Conservation (phyloP, 1,140 invertebrate species). For the Elysia chlorotica region DNA sequence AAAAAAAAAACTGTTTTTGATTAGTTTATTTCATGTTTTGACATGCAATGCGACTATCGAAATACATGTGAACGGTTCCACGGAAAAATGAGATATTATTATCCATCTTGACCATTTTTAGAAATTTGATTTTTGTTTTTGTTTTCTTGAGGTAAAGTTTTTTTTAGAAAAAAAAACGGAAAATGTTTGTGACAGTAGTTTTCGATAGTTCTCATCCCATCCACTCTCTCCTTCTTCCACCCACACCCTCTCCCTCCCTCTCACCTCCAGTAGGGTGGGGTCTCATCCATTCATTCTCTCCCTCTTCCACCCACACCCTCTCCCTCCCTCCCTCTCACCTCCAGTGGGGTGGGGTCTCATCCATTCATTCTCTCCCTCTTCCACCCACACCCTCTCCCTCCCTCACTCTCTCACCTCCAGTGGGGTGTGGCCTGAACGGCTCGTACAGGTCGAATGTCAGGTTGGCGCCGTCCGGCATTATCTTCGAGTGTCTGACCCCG, state of each 20-base stretch:
- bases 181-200: too few relatives aligned
- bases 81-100: too few relatives aligned
- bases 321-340: neutral
- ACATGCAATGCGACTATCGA: too few relatives aligned
- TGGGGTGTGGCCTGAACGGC: slow-evolving; percentile 67
- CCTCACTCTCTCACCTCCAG: slow-evolving; percentile 34
- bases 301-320: neutral
- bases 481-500: slow-evolving; percentile 77
- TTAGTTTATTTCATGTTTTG: too few relatives aligned
- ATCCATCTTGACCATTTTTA: too few relatives aligned
- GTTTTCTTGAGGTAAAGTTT: too few relatives aligned
- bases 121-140: too few relatives aligned
- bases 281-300: neutral
- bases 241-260: neutral
- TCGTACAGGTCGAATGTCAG: slow-evolving; percentile 92
- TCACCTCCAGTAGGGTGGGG: neutral
- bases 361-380: neutral
- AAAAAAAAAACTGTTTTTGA: too few relatives aligned
- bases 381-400: neutral
- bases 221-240: neutral
- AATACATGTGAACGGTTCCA: too few relatives aligned
- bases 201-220: too few relatives aligned
- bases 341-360: neutral
- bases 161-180: too few relatives aligned
- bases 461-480: slow-evolving; percentile 81